Base-by-base conservation (phyloP, 2,113 vertebrate species). In the Catharus bicknelli region DNA sequence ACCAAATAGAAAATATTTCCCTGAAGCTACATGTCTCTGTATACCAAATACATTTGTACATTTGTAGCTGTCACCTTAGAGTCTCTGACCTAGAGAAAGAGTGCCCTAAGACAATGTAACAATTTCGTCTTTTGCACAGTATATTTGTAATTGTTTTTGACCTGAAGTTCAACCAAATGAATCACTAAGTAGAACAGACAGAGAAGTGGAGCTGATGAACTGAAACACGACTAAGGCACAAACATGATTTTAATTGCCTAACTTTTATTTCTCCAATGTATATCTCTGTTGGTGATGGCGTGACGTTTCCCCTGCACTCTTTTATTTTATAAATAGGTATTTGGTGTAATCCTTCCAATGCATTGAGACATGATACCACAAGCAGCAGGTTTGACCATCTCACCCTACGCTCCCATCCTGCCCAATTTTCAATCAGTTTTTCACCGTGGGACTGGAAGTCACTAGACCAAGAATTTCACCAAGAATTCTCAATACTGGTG, bases 231-330 rank as follows among this genome's bases (percentile, higher is more conserved):
- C 83, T 94, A 95, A 96, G 90, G 83, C 81, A 97, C 84, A 97
- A 96, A 88, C 16, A 18, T 25, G 32, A 78, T 97, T 97, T 96
- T 97, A 97, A 96, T 97, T 97, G 85, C 91, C 96, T 94, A 62
- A 92, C 66, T 96, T 97, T 83, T 87, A 90, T 95, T 97, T 96
- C 83, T 93, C 90, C 79, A 88, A 69, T 73, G 88, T 76, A 59
- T 92, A 36, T 30, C 68, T 95, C 80, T 95, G 84, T 74, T 93
- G 81, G 42, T 96, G 90, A 92, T 47, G 87, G 26, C 91, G 48
- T 91, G 75, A 96, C 62, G 50, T 82, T 76, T 83, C 81, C 76
- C 79, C 29, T 73, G 36, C 30, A 43, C 14, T 93, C n/a, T 93
- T 91, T 91, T 61, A 94, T 92, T 94, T 83, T 38, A 38, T 66